Conservation (phyloP, 2,888 invertebrate species). For the Smittia sp. region DNA sequence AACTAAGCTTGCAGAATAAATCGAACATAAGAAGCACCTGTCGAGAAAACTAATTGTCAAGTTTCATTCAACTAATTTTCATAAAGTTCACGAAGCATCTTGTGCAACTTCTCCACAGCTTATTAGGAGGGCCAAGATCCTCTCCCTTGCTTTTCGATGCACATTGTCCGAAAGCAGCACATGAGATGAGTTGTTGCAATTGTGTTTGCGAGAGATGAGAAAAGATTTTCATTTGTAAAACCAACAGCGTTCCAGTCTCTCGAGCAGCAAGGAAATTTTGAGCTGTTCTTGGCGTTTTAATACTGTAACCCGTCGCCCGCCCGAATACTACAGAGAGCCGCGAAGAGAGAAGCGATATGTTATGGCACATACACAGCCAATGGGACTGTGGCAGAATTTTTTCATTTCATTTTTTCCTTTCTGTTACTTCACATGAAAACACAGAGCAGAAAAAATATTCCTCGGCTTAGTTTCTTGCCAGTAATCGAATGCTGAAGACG, state of each 20-base stretch:
- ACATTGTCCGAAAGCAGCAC: background rate
- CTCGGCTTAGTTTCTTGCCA: slow-evolving; percentile 40
- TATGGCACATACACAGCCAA: slow-evolving; percentile 28
- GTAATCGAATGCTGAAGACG: slow-evolving; percentile 35
- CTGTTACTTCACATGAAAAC: slow-evolving; percentile 38
- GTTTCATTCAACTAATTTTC: too few species aligned
- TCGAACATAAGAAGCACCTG: too few species aligned
- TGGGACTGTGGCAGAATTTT: slow-evolving; percentile 37
- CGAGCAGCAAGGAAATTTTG: background rate
- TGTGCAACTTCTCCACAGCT: too few species aligned
- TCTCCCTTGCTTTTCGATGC: background rate
- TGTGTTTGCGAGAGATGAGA: slow-evolving; percentile 24
- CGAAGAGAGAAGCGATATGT: slow-evolving; percentile 19
- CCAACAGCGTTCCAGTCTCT: slow-evolving; percentile 8
- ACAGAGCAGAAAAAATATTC: slow-evolving; percentile 27
- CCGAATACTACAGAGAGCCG: slow-evolving; percentile 9
- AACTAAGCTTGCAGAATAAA: too few species aligned
- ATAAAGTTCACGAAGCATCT: too few species aligned
- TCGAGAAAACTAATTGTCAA: too few species aligned
- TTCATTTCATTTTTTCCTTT: slow-evolving; percentile 41
- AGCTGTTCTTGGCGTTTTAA: slow-evolving; percentile 5
- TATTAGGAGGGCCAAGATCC: too few species aligned
- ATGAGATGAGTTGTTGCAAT: slow-evolving; percentile 13
- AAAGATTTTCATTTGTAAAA: slow-evolving; percentile 9
- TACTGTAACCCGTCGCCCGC: slow-evolving; percentile 7